A percentile compares a stretch with the other conserved stretches of the same genome.
phyloP scores from a whole-genome alignment of 2,113 vertebrate genomes.

The Myodes glareolus region DNA sequence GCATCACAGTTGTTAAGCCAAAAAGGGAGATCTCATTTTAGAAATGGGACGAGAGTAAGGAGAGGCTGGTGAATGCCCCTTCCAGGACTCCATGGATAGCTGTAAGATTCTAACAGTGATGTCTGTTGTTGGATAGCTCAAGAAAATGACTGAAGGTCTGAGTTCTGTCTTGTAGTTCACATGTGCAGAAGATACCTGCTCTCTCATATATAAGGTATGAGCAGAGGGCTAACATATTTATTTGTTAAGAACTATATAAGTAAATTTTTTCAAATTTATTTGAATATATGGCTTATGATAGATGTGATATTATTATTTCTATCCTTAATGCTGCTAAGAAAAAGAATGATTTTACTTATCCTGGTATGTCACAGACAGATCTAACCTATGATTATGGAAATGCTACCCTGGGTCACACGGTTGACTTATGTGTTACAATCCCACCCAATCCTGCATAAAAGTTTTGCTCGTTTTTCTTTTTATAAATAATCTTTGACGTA shows the following conservation, averaged over 20 bases:
- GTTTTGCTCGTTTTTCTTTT: background rate
- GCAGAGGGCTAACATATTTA: background rate
- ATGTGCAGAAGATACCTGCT: background rate
- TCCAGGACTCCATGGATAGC: too few species aligned
- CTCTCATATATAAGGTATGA: too few species aligned
- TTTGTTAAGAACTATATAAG: background rate
- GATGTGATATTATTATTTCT: background rate
- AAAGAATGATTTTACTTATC: background rate
- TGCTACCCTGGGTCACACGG: background rate
- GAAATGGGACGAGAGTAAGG: rapidly evolving
- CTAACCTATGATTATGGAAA: background rate
- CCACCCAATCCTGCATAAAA: background rate
- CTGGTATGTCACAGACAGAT: background rate
- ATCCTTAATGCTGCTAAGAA: background rate
- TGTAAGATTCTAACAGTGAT: background rate
- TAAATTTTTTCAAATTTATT: background rate
- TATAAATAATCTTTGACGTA: constrained; percentile 8
- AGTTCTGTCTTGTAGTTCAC: background rate
- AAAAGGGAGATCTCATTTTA: background rate
- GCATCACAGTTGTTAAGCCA: background rate
- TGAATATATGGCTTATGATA: background rate
- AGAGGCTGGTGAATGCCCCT: too few species aligned
- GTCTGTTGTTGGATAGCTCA: background rate
- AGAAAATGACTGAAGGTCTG: background rate
- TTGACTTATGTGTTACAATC: background rate